Evolutionary conservation across 2,797 vertebrate species (phyloP).

Genomic region (Podargus strigoides): DNA sequence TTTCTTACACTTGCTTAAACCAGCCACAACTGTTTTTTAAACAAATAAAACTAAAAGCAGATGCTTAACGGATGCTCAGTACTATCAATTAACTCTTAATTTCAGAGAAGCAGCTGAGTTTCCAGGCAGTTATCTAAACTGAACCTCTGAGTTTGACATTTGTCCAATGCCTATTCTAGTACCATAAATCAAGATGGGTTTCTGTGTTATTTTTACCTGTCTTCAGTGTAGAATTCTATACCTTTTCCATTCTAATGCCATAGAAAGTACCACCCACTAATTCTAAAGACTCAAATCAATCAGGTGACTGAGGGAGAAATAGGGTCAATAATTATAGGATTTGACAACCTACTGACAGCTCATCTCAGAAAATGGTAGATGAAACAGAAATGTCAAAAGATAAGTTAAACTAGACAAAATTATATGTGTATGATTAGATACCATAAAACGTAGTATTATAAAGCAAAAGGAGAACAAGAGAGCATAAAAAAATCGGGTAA

Average conservation of each 20-base stretch:
- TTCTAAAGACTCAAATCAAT: not conserved
- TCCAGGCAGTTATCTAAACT: not conserved
- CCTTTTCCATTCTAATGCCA: not conserved
- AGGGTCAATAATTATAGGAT: not conserved
- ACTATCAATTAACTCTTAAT: constrained; percentile 33
- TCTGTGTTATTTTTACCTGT: not conserved
- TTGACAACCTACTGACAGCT: not conserved
- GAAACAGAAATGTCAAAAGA: not conserved
- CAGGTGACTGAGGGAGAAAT: not conserved
- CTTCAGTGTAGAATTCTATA: not conserved
- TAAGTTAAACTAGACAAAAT: not conserved
- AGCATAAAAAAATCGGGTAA: not conserved
- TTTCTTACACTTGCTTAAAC: constrained; percentile 56
- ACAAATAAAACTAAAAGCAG: constrained; percentile 51
- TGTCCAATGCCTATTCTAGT: not conserved
- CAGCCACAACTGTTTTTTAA: constrained; percentile 5
- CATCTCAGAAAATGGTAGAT: not conserved
- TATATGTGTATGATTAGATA: not conserved
- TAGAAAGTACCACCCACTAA: not conserved
- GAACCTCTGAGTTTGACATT: not conserved
- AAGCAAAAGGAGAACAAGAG: not conserved
- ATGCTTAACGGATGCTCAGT: constrained; percentile 6
- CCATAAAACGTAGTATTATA: not conserved
- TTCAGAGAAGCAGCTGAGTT: constrained; percentile 4
- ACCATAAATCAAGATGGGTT: not conserved